Evolutionary conservation across 2,113 vertebrate genomes (phyloP).

Genomic region (Galemys pyrenaicus): DNA sequence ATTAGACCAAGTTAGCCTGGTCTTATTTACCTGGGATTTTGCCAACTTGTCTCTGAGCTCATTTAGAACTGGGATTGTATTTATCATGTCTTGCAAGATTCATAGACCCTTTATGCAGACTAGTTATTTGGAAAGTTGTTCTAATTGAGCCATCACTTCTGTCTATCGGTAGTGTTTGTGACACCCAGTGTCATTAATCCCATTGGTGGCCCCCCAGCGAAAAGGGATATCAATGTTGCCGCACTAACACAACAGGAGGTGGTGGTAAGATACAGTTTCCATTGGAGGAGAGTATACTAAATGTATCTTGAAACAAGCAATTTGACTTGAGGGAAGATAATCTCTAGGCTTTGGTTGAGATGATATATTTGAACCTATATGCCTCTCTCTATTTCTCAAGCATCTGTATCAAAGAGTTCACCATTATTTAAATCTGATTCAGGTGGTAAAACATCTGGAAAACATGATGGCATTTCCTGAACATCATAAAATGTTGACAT

Average conservation of each 20-base stretch:
- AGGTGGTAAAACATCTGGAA: constrained; percentile 77
- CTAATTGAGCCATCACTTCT: background rate
- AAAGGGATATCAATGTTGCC: background rate
- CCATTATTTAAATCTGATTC: constrained; percentile 71
- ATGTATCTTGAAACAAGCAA: background rate
- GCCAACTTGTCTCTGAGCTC: background rate
- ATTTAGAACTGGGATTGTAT: background rate
- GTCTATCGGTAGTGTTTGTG: background rate
- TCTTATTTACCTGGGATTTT: background rate
- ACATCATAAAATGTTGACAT: constrained; percentile 75
- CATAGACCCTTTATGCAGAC: background rate
- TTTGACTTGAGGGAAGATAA: background rate
- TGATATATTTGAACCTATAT: constrained; percentile 52
- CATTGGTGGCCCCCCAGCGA: background rate
- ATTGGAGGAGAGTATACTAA: background rate
- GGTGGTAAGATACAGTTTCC: background rate
- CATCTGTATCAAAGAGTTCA: constrained; percentile 68
- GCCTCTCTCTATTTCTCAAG: constrained; percentile 42
- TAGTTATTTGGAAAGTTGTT: constrained; percentile 1
- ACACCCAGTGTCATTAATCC: background rate
- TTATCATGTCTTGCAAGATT: background rate
- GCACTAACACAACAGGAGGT: background rate
- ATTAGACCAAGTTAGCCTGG: background rate
- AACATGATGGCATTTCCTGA: constrained; percentile 72
- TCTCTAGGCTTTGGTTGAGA: constrained; percentile 29